phyloP scores from a whole-genome alignment of 2,113 vertebrate species.

The Tychaedon coryphoeus region DNA sequence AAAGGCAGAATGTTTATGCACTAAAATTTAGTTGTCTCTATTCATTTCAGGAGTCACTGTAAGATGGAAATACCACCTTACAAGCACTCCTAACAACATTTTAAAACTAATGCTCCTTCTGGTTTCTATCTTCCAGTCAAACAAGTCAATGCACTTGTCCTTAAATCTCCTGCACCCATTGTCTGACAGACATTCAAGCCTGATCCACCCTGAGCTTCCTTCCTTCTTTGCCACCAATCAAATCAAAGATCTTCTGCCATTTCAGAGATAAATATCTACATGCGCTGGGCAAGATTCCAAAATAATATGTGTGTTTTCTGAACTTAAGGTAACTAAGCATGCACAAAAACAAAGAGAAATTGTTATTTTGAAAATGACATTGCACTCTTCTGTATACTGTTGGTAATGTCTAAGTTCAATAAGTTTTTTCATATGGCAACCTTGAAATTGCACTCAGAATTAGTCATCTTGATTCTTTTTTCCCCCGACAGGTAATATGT shows the following conservation, averaged over 20 bases:
- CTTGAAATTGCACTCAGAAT: background rate
- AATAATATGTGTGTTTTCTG: background rate
- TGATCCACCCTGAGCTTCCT: background rate
- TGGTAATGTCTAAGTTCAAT: background rate
- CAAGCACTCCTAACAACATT: background rate
- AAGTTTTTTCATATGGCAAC: background rate
- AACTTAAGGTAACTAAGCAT: background rate
- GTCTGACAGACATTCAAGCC: background rate
- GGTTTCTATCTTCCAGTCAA: background rate
- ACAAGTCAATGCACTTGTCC: background rate
- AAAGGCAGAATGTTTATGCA: background rate
- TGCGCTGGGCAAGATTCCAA: background rate
- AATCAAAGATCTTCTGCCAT: background rate
- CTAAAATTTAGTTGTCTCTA: background rate
- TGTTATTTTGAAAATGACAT: background rate
- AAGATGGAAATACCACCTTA: background rate
- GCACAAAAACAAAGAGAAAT: background rate
- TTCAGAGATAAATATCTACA: background rate
- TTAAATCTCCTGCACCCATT: background rate
- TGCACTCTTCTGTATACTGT: rapidly evolving
- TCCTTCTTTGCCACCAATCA: background rate
- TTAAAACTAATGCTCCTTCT: background rate
- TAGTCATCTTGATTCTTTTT: background rate
- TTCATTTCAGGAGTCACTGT: background rate
- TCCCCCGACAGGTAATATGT: background rate